Percentiles rank a stretch among this genome's conserved stretches.
Conservation (phyloP, 2,888 invertebrate genomes). For the Agrilus cyanescens region DNA sequence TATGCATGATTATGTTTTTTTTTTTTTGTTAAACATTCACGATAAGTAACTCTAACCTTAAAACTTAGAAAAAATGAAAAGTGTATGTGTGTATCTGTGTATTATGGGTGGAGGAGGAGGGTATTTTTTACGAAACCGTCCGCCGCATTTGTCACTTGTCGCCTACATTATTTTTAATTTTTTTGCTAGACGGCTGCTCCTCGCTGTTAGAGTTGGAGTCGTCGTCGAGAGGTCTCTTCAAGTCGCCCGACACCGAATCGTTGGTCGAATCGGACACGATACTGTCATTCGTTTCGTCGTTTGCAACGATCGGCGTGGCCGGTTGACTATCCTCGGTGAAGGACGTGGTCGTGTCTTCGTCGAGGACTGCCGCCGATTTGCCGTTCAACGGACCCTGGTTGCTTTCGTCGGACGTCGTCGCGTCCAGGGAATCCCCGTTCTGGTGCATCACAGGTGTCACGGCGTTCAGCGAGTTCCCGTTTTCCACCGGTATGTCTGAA, state of each 20-base stretch:
- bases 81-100: conserved; percentile 1
- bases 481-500: conserved; percentile 29
- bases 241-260: conserved; percentile 26
- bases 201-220: conserved; percentile 34
- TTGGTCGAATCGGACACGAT: conserved; percentile 37
- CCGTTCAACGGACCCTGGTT: conserved; percentile 59
- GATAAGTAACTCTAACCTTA: conserved; percentile 13
- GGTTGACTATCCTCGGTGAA: conserved; percentile 65
- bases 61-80: conserved; percentile 9
- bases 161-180: conserved; percentile 36
- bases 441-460: conserved; percentile 30
- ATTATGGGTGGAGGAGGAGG: not conserved
- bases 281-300: conserved; percentile 45
- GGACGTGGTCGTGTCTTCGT: conserved; percentile 61
- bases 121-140: conserved; percentile 10
- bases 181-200: conserved; percentile 40
- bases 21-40: conserved; percentile 11
- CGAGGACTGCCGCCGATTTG: conserved; percentile 40
- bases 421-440: conserved; percentile 38
- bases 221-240: conserved; percentile 28
- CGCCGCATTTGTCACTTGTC: conserved; percentile 41
- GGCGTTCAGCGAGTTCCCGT: conserved; percentile 26
- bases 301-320: conserved; percentile 41
- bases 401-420: conserved; percentile 58
- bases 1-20: too few relatives aligned